phyloP scores from a whole-genome alignment of 2,113 vertebrate species.

The Microtus oregoni region DNA sequence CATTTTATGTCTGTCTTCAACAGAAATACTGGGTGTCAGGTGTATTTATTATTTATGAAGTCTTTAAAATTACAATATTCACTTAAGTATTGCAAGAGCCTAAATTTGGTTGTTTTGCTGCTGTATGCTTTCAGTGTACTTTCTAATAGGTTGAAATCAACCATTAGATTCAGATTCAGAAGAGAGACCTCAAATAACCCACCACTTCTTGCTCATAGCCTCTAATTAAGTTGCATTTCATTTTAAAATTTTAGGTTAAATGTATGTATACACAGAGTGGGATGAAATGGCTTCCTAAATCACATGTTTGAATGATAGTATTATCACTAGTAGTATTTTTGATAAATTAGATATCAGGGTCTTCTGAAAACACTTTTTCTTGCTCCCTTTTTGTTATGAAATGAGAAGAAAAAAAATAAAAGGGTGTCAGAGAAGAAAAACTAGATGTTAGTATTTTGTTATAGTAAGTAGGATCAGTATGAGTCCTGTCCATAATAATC shows the following conservation, averaged over 20 bases:
- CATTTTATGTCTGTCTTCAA: conserved; percentile 21
- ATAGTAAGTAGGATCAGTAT: background rate
- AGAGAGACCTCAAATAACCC: background rate
- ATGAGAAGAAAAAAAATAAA: background rate
- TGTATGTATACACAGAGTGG: background rate
- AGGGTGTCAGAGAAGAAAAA: background rate
- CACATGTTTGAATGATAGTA: background rate
- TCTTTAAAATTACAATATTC: background rate
- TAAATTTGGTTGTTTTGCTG: background rate
- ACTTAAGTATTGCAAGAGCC: background rate
- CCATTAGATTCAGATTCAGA: background rate
- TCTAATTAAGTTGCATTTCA: background rate
- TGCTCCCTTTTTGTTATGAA: background rate
- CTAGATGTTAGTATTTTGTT: background rate
- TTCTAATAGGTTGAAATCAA: background rate
- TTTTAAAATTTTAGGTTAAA: background rate
- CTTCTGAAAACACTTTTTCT: background rate
- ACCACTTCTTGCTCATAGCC: background rate
- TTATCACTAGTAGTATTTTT: conserved; percentile 3
- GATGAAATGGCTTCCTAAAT: background rate
- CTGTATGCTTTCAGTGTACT: background rate
- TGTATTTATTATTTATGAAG: background rate
- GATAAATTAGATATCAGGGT: background rate
- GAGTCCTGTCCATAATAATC: background rate
- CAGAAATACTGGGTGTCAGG: background rate